Conservation (phyloP, 1,140 invertebrate species). For the Drosophila asahinai region DNA sequence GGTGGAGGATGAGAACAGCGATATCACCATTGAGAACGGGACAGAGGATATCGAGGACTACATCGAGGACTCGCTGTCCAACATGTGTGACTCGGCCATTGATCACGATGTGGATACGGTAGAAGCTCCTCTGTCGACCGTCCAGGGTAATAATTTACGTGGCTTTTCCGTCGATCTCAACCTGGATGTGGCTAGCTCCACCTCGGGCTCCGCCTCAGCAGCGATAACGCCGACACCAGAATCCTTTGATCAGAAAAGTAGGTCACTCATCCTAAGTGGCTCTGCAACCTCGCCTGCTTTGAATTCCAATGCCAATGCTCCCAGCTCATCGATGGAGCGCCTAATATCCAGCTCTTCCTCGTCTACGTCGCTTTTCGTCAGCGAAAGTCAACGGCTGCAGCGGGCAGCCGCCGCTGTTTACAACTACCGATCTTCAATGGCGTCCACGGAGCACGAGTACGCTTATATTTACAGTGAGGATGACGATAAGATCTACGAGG, state of each 20-base stretch:
- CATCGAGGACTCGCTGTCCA: slow-evolving; percentile 75
- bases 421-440: slow-evolving; percentile 73
- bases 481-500: slow-evolving; percentile 94
- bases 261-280: not conserved
- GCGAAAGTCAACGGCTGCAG: slow-evolving; percentile 74
- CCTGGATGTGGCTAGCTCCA: slow-evolving; percentile 29
- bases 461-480: slow-evolving; percentile 85
- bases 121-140: slow-evolving; percentile 8
- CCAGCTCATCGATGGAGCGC: slow-evolving; percentile 7
- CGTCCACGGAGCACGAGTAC: slow-evolving; percentile 71
- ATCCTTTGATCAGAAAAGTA: slow-evolving; percentile 10
- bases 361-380: slow-evolving; percentile 49
- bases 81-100: slow-evolving; percentile 70
- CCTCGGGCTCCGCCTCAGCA: slow-evolving; percentile 5
- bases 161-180: slow-evolving; percentile 53
- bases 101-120: slow-evolving; percentile 19
- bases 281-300: not conserved
- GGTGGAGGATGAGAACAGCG: slow-evolving; percentile 82
- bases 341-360: slow-evolving; percentile 39
- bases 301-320: not conserved
- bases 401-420: slow-evolving; percentile 74
- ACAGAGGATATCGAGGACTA: slow-evolving; percentile 81
- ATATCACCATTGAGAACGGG: slow-evolving; percentile 82
- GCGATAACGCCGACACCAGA: slow-evolving; percentile 60
- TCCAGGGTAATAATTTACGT: slow-evolving; percentile 22